Percentiles rank a stretch among this genome's conserved stretches.
These are phyloP conservation scores for Sweltsa coloradensis DNA, from an alignment of 1,140 invertebrate species.

Conservation along the genomic window DNA sequence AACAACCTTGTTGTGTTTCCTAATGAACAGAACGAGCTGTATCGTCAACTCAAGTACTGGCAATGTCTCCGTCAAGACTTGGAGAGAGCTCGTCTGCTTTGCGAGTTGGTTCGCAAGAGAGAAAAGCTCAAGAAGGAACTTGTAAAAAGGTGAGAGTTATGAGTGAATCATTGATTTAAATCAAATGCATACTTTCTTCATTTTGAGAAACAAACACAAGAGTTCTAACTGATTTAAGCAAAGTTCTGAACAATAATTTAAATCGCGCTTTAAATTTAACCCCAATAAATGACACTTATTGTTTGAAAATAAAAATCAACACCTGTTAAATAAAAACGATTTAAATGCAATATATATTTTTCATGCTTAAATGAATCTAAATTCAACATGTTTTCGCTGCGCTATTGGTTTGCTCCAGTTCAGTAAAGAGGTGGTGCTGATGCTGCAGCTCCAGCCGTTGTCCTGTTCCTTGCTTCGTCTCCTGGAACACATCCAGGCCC, in stretches of 20 bases:
- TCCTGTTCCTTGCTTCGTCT: constrained; percentile 61
- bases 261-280: no score
- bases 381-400: not conserved
- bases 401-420: constrained; percentile 8
- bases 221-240: no score
- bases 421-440: constrained; percentile 63
- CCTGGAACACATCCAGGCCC: constrained; percentile 60
- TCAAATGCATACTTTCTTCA: no score
- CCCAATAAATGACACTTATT: no score
- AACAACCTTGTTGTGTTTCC: not conserved
- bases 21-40: constrained; percentile 49
- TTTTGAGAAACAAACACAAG: no score
- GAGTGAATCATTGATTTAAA: no score
- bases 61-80: constrained; percentile 88
- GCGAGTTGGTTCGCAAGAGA: constrained; percentile 88
- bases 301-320: not conserved
- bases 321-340: not conserved
- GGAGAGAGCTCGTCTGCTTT: constrained; percentile 81
- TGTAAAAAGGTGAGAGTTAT: constrained; percentile 58
- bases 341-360: constrained; percentile 7
- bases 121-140: constrained; percentile 89
- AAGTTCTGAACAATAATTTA: no score
- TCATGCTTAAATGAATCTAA: not conserved
- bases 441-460: constrained; percentile 70
- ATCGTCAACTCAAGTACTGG: constrained; percentile 87